Base-by-base conservation (phyloP, 2,888 invertebrate species). In the Volucella inanis region DNA sequence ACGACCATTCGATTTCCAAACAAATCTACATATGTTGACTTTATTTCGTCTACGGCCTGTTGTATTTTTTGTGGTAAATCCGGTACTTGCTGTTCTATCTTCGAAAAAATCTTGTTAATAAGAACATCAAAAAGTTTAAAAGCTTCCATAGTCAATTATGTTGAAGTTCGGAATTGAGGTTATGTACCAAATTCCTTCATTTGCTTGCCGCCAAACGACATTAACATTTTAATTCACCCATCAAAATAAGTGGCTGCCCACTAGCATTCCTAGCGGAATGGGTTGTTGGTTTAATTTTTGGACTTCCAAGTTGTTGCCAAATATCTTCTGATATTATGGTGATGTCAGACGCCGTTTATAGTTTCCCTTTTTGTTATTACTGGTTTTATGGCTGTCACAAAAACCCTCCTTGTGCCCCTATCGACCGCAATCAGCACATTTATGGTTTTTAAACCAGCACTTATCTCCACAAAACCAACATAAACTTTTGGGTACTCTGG, bases 1-100 rank as follows among this genome's bases (percentile, higher is more conserved):
- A 38, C 76, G 77, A 0, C 87, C 87, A 65, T 86, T 88, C 38
- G 81, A 72, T 38, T 75, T 76, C 12, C 54, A 49, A 87, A 87
- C 41, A 83, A 72, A 41, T 64, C 47, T 18, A 72, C 43, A 54
- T 76, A 84, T 39, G 70, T n/a, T n/a, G n/a, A n/a, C n/a, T n/a
- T n/a, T n/a, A n/a, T 61, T 18, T 8, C n/a, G 2, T 62, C 68
- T 0, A 62, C n/a, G 0, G 4, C 8, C 4, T 18, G 4, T 47
- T 8, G 18, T 4, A 52, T 52, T 52, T 67, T 15, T 15, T 18
- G 39, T 12, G 49, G 39, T 14, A 47, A 47, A 47, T 31, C 6
- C 15, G 57, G 41, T 9, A 41, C 3, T 39, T 11, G 38, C 31
- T 38, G 12, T 55, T 31, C 15, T 14, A 61, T 61, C 15, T 71